Evolutionary conservation across 1,140 invertebrate species (phyloP), one percentile per base, ranked within the genome.

Genomic region (Aphis gossypii): DNA sequence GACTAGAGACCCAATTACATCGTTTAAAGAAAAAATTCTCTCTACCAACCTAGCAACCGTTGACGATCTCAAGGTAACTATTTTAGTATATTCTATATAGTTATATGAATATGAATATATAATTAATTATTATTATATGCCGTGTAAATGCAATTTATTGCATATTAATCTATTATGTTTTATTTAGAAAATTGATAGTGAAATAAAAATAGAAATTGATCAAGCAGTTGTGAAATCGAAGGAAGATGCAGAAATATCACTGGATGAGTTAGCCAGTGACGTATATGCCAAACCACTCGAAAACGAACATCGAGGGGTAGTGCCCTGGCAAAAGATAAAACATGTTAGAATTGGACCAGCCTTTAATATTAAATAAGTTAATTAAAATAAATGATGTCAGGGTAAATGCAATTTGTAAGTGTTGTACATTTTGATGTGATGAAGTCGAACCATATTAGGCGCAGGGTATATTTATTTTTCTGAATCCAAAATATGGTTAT

Each of bases 201-300:
- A 98, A 95, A 97, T 99, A 25, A 96, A 97, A 88, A 97, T 97
- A 95, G 96, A 96, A 94, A 97, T 99, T 0, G 98, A 99, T 95
- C 97, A 98, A 94, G 98, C 97, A 20, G 97, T 97, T 3, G 97
- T 98, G 95, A 94, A 96, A 76, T 97, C 97, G 6, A 98, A 98
- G 95, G 94, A 96, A 25, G 98, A 99, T 93, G 96, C 96, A 56
- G 98, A 99, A 96, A 96, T 99, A 84, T 96, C 96, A 1, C 35
- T 97, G 0, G 97, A 97, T 90, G 99, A 99, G 95, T 95, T 99
- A 0, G 97, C 97, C 94, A 97, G 97, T 44, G 98, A 99, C 95
- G 97, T 99, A 94, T 99, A 99, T 95, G 95, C 96, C 6, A 95
- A 97, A 44, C 97, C 96, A 94, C 94, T 97, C n/a, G 97, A 98